These are phyloP conservation scores for Plectrocnemia conspersa DNA, from an alignment of 1,140 invertebrate species.

Conservation along the genomic window DNA sequence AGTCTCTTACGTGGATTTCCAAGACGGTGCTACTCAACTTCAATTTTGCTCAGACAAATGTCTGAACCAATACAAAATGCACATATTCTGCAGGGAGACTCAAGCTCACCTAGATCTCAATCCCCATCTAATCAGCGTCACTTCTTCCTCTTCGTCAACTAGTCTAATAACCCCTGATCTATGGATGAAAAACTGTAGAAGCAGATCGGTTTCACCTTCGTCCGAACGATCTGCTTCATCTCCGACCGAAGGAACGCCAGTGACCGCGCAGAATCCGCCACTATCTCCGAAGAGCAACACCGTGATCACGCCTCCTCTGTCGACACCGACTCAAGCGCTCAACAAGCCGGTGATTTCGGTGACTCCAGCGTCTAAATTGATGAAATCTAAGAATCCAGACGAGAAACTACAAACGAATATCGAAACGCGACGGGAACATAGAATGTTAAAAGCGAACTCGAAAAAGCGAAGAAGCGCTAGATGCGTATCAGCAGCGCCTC, in stretches of 20 bases:
- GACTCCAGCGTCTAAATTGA: slow-evolving; percentile 55
- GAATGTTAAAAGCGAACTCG: slow-evolving; percentile 46
- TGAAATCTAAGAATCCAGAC: slow-evolving; percentile 48
- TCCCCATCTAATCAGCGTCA: slow-evolving; percentile 57
- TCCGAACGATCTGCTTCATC: slow-evolving; percentile 44
- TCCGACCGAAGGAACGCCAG: slow-evolving; percentile 39
- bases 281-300: slow-evolving; percentile 40
- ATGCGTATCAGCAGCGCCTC: slow-evolving; percentile 45
- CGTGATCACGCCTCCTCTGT: slow-evolving; percentile 36
- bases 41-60: slow-evolving; percentile 88
- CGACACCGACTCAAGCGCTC: slow-evolving; percentile 36
- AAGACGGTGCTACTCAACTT: slow-evolving; percentile 72
- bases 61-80: slow-evolving; percentile 93
- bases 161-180: slow-evolving; percentile 81
- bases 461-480: slow-evolving; percentile 47
- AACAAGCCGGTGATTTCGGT: slow-evolving; percentile 52
- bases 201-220: slow-evolving; percentile 56
- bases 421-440: slow-evolving; percentile 45
- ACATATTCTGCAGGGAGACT: slow-evolving; percentile 88
- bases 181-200: slow-evolving; percentile 74
- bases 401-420: slow-evolving; percentile 44
- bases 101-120: slow-evolving; percentile 83
- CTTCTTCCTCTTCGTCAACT: slow-evolving; percentile 40
- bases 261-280: slow-evolving; percentile 36
- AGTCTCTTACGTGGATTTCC: slow-evolving; percentile 86